Base-by-base conservation (phyloP, 1,140 invertebrate species). In the Eriosoma lanigerum region DNA sequence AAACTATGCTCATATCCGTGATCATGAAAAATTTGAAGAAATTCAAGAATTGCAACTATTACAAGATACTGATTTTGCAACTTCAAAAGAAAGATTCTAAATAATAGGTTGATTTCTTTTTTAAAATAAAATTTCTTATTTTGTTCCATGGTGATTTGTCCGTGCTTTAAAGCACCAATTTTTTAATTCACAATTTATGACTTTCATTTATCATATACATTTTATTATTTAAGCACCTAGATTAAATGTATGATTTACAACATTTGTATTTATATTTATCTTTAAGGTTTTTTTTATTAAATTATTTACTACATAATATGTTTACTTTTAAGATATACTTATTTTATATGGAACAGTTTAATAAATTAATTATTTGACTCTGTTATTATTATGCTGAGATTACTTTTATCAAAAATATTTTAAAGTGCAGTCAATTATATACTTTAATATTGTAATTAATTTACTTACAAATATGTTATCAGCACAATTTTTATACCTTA, bases 1-100 rank as follows among this genome's bases (percentile, higher is more conserved):
- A 2, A 98, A 98, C 84, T 98, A 98, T 85, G 95, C 95, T 19
- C 94, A 98, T 83, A 97, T 98, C 84, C 90, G 95, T 81, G 94
- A 96, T 83, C 94, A 96, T 84, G 93, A 95, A 84, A 97, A 97
- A 84, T 93, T 96, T 85, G 94, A 95, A 84, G 94, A 96, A 84
- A 86, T 96, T 32, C 93, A 96, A 85, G 94, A 96, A 84, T 86
- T 97, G 46, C 94, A 96, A 84, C 95, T 93, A 85, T 86, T 96
- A 3, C 92, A 93, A 83, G 93, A 94, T 82, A 87, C 91, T 10
- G 93, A 93, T 90, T 80, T 87, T 85, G 19, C 86, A 84, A 12
- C 86, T 85, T 82, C 84, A 84, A 94, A 94, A 84, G 92, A 93
- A 85, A 89, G 93, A 84, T 94, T 93, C 88, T 94, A 93, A 80